Conservation (phyloP, 2,797 vertebrate species). For the Pangasius djambal region DNA sequence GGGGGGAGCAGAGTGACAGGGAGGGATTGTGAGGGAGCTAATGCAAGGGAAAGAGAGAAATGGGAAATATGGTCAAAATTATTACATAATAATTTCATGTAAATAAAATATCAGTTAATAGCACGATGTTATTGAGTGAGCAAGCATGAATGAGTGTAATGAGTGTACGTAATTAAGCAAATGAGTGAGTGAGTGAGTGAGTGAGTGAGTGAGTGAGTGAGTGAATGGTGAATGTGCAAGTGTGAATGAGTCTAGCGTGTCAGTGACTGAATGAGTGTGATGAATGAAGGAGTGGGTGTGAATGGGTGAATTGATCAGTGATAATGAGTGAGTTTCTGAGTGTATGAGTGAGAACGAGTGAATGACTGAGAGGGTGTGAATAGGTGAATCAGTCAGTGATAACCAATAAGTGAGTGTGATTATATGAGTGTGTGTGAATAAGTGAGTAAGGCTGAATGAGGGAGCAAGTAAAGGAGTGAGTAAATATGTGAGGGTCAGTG, state of each 20-base stretch:
- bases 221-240: neutral
- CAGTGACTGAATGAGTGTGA: neutral
- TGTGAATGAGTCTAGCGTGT: neutral
- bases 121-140: neutral
- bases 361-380: neutral
- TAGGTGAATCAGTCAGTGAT: neutral
- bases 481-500: neutral
- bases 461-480: neutral
- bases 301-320: neutral
- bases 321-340: neutral
- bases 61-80: neutral
- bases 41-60: neutral
- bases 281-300: neutral
- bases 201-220: neutral
- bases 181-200: neutral
- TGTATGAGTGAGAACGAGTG: neutral
- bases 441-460: neutral
- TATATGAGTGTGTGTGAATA: neutral
- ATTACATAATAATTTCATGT: neutral
- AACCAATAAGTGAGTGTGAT: neutral
- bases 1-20: neutral
- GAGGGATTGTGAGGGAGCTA: neutral
- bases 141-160: slow-evolving; percentile 1
- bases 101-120: neutral
- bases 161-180: neutral